Percentiles rank a stretch among this genome's conserved stretches.
phyloP scores from a whole-genome alignment of 1,140 invertebrate species.

The Calliopsis andreniformis region DNA sequence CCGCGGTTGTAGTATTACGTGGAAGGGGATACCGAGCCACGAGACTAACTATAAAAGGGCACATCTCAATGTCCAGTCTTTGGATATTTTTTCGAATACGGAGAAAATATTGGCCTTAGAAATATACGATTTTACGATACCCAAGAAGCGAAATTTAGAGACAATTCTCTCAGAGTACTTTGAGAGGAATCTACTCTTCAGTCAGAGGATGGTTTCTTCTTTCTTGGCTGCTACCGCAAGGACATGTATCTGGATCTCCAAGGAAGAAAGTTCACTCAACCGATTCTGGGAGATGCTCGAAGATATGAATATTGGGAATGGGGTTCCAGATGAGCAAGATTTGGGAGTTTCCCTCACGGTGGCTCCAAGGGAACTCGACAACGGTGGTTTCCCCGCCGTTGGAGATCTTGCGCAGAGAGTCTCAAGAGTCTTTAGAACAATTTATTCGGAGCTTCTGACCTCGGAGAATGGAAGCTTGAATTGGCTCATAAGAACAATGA shows the following conservation, averaged over 20 bases:
- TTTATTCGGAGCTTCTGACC: not conserved
- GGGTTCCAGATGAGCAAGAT: not conserved
- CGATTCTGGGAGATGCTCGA: not conserved
- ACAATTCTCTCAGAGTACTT: not conserved
- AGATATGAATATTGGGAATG: not conserved
- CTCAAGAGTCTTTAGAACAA: not conserved
- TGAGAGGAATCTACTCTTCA: no score
- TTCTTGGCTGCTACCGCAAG: not conserved
- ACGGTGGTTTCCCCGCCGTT: not conserved
- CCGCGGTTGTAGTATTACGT: conserved; percentile 34
- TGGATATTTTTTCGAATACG: not conserved
- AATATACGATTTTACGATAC: conserved; percentile 3
- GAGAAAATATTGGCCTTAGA: conserved; percentile 5
- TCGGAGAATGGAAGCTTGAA: not conserved
- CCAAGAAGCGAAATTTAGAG: not conserved
- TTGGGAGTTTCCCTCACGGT: not conserved
- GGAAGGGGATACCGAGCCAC: conserved; percentile 44
- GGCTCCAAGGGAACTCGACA: not conserved
- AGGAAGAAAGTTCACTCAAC: not conserved
- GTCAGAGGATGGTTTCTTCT: no score
- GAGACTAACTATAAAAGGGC: conserved; percentile 33
- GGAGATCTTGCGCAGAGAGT: not conserved
- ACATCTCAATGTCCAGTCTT: conserved; percentile 28
- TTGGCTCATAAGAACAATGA: conserved; percentile 54
- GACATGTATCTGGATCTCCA: not conserved